Conservation (phyloP, 2,888 invertebrate genomes). For the Corythucha ciliata region DNA sequence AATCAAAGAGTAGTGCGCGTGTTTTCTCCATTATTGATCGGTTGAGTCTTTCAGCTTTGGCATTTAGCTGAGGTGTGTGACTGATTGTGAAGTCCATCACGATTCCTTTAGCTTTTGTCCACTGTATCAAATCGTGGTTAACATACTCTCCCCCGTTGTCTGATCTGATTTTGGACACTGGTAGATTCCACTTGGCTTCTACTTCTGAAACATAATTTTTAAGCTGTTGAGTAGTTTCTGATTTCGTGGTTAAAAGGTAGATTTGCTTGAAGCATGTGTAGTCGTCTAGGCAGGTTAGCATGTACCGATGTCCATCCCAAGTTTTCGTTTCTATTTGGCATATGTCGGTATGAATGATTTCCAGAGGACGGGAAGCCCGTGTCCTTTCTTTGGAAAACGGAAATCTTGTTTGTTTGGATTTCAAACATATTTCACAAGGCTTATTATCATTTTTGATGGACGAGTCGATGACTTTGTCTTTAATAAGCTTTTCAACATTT, state of each 20-base stretch:
- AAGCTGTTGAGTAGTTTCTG: slow-evolving; percentile 31
- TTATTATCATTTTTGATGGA: no score
- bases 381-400: slow-evolving; percentile 30
- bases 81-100: slow-evolving; percentile 28
- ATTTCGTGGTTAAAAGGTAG: slow-evolving; percentile 29
- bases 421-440: slow-evolving; percentile 32
- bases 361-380: slow-evolving; percentile 26
- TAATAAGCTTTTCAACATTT: slow-evolving; percentile 13
- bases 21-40: slow-evolving; percentile 17
- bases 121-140: slow-evolving; percentile 31
- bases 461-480: slow-evolving; percentile 4
- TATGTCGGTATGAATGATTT: slow-evolving; percentile 31
- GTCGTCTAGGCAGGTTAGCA: slow-evolving; percentile 32
- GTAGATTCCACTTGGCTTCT: slow-evolving; percentile 30
- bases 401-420: slow-evolving; percentile 35
- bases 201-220: slow-evolving; percentile 34
- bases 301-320: slow-evolving; percentile 26
- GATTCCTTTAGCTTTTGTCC: slow-evolving; percentile 34
- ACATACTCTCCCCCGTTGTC: slow-evolving; percentile 38
- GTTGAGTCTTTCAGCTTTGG: slow-evolving; percentile 16
- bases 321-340: slow-evolving; percentile 27
- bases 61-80: slow-evolving; percentile 18
- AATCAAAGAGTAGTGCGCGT: slow-evolving; percentile 14
- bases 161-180: slow-evolving; percentile 34
- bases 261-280: slow-evolving; percentile 29